Percentiles rank a stretch among this genome's conserved stretches.
Conservation (phyloP, 2,888 invertebrate genomes). For the Andrena trimmerana region DNA sequence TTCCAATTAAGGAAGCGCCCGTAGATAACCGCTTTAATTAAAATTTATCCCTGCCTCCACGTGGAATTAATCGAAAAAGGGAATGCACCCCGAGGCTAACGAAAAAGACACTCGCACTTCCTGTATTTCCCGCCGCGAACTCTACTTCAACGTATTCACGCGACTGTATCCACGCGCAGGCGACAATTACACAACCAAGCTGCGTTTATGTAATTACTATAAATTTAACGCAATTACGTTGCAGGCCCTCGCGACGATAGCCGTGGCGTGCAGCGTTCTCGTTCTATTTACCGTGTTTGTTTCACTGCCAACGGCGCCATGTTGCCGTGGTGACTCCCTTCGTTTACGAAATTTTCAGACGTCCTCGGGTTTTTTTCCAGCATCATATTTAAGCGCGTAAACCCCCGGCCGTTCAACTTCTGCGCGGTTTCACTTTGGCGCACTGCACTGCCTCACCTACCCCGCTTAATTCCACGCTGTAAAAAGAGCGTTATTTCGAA, state of each 20-base stretch:
- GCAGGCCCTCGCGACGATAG: not conserved
- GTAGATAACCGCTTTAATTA: not conserved
- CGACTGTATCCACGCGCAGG: not conserved
- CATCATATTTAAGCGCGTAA: constrained; percentile 27
- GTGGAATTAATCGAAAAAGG: not conserved
- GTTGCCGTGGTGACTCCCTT: constrained; percentile 5
- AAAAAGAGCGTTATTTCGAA: constrained; percentile 40
- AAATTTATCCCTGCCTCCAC: not conserved
- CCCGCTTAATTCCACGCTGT: constrained; percentile 41
- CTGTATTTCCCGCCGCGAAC: not conserved
- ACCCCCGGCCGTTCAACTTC: constrained; percentile 24
- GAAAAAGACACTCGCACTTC: not conserved
- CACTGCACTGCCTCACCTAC: constrained; percentile 2
- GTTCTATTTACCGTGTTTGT: not conserved
- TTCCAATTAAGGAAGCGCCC: constrained; percentile 25
- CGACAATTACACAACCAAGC: not conserved
- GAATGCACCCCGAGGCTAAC: not conserved
- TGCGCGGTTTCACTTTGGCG: constrained; percentile 17
- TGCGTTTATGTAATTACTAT: not conserved
- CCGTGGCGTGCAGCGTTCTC: not conserved
- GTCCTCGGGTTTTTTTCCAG: not conserved
- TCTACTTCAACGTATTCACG: not conserved
- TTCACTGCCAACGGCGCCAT: not conserved
- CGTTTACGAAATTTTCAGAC: constrained; percentile 35
- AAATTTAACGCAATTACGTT: constrained; percentile 8